These are phyloP conservation scores for Oryzias woworae DNA, from an alignment of 2,113 vertebrate genomes.

Conservation along the genomic window DNA sequence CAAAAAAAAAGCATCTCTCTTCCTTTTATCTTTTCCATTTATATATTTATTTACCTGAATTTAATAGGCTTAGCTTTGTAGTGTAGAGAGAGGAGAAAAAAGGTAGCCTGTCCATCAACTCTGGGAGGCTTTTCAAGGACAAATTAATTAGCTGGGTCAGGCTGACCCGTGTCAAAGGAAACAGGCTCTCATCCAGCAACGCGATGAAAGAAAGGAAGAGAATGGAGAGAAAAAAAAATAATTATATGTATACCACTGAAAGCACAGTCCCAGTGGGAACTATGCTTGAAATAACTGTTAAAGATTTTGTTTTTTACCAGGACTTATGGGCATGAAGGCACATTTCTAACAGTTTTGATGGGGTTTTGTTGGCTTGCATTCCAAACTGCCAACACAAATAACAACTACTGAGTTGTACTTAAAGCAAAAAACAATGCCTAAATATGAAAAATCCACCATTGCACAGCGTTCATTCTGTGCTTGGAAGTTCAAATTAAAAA, in stretches of 20 bases:
- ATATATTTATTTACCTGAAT: slow-evolving; percentile 2
- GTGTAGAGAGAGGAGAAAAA: slow-evolving; percentile 52
- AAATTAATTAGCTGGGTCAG: slow-evolving; percentile 73
- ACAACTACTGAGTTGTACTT: background rate
- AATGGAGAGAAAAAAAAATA: slow-evolving; percentile 4
- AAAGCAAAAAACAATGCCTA: background rate
- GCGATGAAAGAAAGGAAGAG: background rate
- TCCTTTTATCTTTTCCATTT: background rate
- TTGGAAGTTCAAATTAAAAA: slow-evolving; percentile 9
- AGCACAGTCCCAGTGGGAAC: background rate
- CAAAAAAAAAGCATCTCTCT: slow-evolving; percentile 27
- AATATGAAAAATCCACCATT: background rate
- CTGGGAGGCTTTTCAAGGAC: slow-evolving; percentile 59
- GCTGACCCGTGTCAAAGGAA: slow-evolving; percentile 67
- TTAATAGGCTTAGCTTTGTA: slow-evolving; percentile 48
- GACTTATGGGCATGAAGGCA: background rate
- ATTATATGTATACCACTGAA: background rate
- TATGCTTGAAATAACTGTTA: background rate
- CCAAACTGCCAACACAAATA: slow-evolving; percentile 3
- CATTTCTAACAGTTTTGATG: background rate
- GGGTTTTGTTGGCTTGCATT: slow-evolving; percentile 8
- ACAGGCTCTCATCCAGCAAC: slow-evolving; percentile 44
- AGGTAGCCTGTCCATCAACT: slow-evolving; percentile 36
- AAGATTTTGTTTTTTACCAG: background rate
- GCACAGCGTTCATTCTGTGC: background rate